A percentile compares a stretch with the other conserved stretches of the same genome.
Evolutionary conservation across 2,797 vertebrate genomes (phyloP).

Genomic region (Alosa sapidissima): DNA sequence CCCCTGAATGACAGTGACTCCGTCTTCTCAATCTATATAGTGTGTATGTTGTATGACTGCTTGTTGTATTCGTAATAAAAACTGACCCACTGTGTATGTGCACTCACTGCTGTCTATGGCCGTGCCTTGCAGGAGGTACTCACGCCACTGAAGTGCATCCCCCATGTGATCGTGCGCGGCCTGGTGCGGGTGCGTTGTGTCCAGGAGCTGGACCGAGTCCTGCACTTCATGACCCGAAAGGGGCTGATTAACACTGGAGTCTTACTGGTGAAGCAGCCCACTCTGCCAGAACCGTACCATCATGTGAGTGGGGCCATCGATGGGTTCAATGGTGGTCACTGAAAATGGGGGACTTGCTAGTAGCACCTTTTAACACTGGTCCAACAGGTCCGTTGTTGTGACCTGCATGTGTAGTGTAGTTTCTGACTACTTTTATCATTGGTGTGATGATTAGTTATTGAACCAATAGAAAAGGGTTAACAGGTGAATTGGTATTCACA

Average conservation of each 20-base stretch:
- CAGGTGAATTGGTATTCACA: neutral
- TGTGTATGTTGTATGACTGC: no score
- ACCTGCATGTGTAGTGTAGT: neutral
- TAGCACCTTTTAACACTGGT: neutral
- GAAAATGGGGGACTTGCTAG: neutral
- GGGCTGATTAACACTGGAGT: constrained; percentile 95
- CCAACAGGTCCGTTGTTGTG: neutral
- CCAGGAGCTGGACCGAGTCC: constrained; percentile 90
- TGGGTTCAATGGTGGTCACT: neutral
- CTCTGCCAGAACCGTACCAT: constrained; percentile 86
- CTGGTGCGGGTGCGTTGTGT: constrained; percentile 87
- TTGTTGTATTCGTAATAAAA: no score
- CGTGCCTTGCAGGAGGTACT: constrained; percentile 81
- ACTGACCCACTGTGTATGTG: no score
- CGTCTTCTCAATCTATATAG: no score
- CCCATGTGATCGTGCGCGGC: constrained; percentile 88
- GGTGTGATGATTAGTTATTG: no score
- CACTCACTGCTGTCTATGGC: neutral
- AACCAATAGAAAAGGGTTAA: neutral
- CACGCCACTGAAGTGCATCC: constrained; percentile 84
- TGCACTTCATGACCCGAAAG: constrained; percentile 95
- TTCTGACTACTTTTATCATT: neutral
- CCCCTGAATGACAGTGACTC: no score
- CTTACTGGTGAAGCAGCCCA: constrained; percentile 79
- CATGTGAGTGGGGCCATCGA: constrained; percentile 70